Percentiles rank a stretch among this genome's conserved stretches.
These are phyloP conservation scores for Uloborus diversus DNA, from an alignment of 1,140 invertebrate species.

Conservation along the genomic window DNA sequence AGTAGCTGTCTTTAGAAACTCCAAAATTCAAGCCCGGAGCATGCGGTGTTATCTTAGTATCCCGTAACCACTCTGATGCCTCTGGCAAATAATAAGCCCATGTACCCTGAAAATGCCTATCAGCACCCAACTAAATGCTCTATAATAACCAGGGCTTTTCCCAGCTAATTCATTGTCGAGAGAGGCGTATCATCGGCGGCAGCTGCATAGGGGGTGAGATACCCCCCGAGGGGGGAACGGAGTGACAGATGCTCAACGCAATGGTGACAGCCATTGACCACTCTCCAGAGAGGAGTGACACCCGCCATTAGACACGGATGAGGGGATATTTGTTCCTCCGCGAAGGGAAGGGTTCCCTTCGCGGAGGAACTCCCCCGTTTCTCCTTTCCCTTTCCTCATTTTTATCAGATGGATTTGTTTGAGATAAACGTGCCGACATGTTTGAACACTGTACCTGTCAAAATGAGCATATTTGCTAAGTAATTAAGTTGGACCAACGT, in stretches of 20 bases:
- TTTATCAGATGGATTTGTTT: no score
- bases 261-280: constrained; percentile 32
- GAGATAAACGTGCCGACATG: no score
- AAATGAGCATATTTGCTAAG: no score
- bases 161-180: neutral
- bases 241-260: constrained; percentile 18
- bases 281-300: constrained; percentile 21
- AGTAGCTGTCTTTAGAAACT: neutral
- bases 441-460: no score
- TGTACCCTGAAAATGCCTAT: constrained; percentile 7
- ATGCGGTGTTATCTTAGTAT: no score
- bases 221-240: neutral
- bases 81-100: constrained; percentile 7
- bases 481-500: no score
- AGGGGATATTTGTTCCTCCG: neutral
- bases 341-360: neutral
- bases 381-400: neutral
- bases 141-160: constrained; percentile 22
- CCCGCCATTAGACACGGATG: constrained; percentile 24
- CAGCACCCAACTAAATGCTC: constrained; percentile 16
- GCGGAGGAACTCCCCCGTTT: neutral
- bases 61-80: neutral
- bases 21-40: neutral
- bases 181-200: constrained; percentile 16
- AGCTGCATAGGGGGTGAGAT: neutral